A percentile compares a stretch with the other conserved stretches of the same genome.
phyloP scores from a whole-genome alignment of 30 jellyfish, hydroid and myxozoan genomes.

The Cassiopea andromeda region DNA sequence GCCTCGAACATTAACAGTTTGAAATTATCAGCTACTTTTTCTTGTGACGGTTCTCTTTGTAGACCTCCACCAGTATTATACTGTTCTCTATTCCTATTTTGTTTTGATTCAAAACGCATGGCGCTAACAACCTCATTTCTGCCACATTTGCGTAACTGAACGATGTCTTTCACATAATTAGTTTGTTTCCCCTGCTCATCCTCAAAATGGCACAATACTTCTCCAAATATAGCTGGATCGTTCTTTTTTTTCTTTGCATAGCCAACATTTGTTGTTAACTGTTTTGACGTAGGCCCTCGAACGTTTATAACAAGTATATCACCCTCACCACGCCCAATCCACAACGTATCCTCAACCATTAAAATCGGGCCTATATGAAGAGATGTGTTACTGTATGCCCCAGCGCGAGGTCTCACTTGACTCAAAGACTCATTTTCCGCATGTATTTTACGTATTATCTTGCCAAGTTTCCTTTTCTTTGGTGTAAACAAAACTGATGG shows the following conservation, averaged over 20 bases:
- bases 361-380: slow-evolving; percentile 51
- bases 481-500: slow-evolving; percentile 68
- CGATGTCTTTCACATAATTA: slow-evolving; percentile 26
- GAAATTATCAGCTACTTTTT: slow-evolving; percentile 29
- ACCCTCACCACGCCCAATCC: slow-evolving; percentile 91
- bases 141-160: slow-evolving; percentile 22
- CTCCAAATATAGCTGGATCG: slow-evolving; percentile 52
- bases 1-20: slow-evolving; percentile 35
- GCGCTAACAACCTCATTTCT: slow-evolving; percentile 40
- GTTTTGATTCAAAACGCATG: slow-evolving; percentile 41
- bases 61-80: slow-evolving; percentile 6
- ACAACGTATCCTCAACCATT: slow-evolving; percentile 49
- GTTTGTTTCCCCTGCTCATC: slow-evolving; percentile 44
- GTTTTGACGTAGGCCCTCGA: slow-evolving; percentile 11
- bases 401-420: slow-evolving; percentile 67
- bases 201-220: slow-evolving; percentile 54
- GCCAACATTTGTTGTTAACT: slow-evolving; percentile 10
- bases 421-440: neutral
- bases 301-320: slow-evolving; percentile 73
- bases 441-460: slow-evolving; percentile 2
- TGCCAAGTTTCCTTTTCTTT: slow-evolving; percentile 33
- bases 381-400: slow-evolving; percentile 58
- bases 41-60: neutral
- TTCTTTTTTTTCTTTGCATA: neutral
- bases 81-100: slow-evolving; percentile 21